A percentile compares a stretch with the other conserved stretches of the same genome.
Evolutionary conservation across 2,797 vertebrate species (phyloP).

Genomic region (Tapera naevia): DNA sequence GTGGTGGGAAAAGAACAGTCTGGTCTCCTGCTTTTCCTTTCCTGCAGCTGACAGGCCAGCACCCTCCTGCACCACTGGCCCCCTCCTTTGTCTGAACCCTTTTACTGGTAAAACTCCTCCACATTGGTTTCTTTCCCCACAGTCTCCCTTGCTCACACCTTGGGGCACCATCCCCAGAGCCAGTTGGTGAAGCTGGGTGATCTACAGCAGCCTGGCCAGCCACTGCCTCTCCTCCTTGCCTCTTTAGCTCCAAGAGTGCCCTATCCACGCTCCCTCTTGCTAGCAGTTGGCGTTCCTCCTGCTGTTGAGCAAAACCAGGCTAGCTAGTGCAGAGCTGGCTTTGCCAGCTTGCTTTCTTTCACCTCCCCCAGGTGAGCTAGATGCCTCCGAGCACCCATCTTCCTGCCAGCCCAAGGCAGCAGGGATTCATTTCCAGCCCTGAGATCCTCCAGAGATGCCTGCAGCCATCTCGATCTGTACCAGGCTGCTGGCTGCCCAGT

Average conservation of each 20-base stretch:
- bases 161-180: rapidly evolving
- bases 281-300: neutral
- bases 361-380: neutral
- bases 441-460: neutral
- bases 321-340: neutral
- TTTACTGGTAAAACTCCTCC: neutral
- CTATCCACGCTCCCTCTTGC: neutral
- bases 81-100: neutral
- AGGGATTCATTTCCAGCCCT: neutral
- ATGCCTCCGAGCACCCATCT: neutral
- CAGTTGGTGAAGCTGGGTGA: too few relatives aligned
- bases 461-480: neutral
- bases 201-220: neutral
- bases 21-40: neutral
- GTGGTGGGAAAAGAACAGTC: too few relatives aligned
- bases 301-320: neutral
- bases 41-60: neutral
- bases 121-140: neutral
- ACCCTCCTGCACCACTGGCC: rapidly evolving
- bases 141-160: rapidly evolving
- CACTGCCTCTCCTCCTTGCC: neutral
- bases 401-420: neutral
- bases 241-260: neutral
- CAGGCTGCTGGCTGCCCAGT: rapidly evolving
- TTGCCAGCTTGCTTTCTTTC: neutral